Conservation (phyloP, 2,797 vertebrate species). For the Chrosomus eos region DNA sequence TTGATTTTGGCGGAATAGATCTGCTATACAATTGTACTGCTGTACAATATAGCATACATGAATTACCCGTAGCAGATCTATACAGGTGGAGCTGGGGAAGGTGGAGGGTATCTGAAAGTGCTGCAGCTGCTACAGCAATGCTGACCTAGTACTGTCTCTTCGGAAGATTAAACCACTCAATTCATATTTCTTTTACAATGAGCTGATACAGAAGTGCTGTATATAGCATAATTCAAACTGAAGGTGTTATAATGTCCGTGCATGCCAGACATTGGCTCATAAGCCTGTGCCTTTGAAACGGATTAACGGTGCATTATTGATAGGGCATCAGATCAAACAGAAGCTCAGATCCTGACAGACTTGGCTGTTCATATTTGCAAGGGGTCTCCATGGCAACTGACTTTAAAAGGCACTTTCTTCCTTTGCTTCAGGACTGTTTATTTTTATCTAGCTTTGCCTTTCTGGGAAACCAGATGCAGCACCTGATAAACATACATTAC, state of each 20-base stretch:
- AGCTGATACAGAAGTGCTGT: neutral
- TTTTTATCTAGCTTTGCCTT: constrained; percentile 42
- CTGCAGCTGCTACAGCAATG: no score
- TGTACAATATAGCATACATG: neutral
- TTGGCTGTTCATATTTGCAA: constrained; percentile 27
- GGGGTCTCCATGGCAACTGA: constrained; percentile 37
- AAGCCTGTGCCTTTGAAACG: constrained; percentile 25
- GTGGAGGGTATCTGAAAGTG: neutral
- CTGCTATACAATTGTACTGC: neutral
- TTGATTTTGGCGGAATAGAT: no score
- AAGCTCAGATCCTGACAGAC: constrained; percentile 15
- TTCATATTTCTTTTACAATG: neutral
- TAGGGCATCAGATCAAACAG: constrained; percentile 38
- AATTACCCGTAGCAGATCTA: neutral
- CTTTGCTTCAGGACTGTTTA: constrained; percentile 28
- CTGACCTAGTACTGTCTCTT: neutral
- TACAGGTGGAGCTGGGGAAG: neutral
- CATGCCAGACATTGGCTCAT: constrained; percentile 12
- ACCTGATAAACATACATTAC: constrained; percentile 4
- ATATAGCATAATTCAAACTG: neutral
- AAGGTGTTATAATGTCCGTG: constrained; percentile 29
- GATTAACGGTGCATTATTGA: constrained; percentile 51
- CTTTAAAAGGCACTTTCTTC: constrained; percentile 39
- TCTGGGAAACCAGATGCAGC: constrained; percentile 15
- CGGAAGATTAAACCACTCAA: neutral